phyloP scores from a whole-genome alignment of 2,888 invertebrate genomes.

The Prenolepis imparis region DNA sequence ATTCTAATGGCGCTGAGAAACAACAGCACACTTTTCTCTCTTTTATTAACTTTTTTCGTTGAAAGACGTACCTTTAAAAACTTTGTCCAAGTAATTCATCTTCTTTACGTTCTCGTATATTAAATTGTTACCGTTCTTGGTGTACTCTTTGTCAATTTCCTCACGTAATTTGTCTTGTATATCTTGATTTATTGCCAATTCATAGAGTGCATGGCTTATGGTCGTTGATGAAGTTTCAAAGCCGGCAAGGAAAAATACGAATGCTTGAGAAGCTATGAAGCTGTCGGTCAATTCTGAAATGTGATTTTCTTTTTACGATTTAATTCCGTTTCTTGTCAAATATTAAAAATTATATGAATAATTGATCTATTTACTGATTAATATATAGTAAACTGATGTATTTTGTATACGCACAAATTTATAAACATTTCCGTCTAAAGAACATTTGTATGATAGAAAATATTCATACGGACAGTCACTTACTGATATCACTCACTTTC shows the following conservation, averaged over 20 bases:
- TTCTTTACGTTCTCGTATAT: conserved; percentile 84
- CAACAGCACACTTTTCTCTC: neutral
- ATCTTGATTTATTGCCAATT: conserved; percentile 84
- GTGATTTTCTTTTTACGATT: too few species aligned
- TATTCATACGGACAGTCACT: too few species aligned
- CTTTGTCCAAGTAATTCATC: conserved; percentile 85
- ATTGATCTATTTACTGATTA: too few species aligned
- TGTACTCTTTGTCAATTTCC: conserved; percentile 81
- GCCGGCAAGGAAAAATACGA: conserved; percentile 86
- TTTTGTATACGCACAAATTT: neutral
- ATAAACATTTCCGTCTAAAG: neutral
- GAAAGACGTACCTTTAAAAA: conserved; percentile 79
- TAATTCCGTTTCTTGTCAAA: too few species aligned
- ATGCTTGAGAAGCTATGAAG: conserved; percentile 82
- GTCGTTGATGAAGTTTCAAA: conserved; percentile 86
- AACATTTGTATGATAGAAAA: too few species aligned
- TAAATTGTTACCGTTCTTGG: conserved; percentile 79
- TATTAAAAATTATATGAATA: neutral
- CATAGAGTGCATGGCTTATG: conserved; percentile 84
- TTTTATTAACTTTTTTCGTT: neutral
- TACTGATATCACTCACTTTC: neutral
- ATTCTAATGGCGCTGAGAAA: neutral
- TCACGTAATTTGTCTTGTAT: conserved; percentile 84
- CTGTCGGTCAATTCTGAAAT: conserved; percentile 77
- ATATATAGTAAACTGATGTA: neutral